Evolutionary conservation across 2,888 invertebrate genomes (phyloP).

Genomic region (Diarsia rubi): DNA sequence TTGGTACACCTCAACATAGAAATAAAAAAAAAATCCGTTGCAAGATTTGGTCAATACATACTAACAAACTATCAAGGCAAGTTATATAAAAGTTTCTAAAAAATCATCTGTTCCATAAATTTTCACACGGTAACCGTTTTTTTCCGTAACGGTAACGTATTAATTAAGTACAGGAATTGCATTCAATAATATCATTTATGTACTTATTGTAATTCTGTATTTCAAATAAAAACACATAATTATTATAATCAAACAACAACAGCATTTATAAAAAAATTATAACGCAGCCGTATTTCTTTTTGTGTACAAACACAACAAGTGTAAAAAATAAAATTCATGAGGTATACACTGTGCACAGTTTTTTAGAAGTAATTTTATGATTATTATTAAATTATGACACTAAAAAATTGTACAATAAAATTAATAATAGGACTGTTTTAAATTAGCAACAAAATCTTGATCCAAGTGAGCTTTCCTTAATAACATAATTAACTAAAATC

Average conservation of each 20-base stretch:
- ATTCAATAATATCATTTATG: constrained; percentile 5
- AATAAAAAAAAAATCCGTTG: no score
- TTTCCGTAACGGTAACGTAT: no score
- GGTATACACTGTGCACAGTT: constrained; percentile 10
- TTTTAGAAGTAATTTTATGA: constrained; percentile 28
- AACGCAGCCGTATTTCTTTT: not conserved
- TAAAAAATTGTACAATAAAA: constrained; percentile 50
- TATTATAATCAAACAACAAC: no score
- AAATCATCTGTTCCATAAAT: no score
- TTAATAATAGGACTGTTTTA: constrained; percentile 20
- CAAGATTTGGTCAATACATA: no score
- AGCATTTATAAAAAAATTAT: no score
- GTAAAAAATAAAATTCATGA: constrained; percentile 6
- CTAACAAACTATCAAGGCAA: no score
- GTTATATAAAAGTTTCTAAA: no score
- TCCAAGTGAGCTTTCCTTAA: constrained; percentile 34
- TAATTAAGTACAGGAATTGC: no score
- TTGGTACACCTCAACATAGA: no score
- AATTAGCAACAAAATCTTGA: constrained; percentile 38
- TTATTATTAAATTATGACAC: constrained; percentile 56
- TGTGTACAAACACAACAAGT: not conserved
- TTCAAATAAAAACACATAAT: not conserved
- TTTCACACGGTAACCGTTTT: no score
- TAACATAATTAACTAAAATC: constrained; percentile 31
- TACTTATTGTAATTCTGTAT: no score